Base-by-base conservation (phyloP, 2,888 invertebrate species). In the Creontiades dilutus region DNA sequence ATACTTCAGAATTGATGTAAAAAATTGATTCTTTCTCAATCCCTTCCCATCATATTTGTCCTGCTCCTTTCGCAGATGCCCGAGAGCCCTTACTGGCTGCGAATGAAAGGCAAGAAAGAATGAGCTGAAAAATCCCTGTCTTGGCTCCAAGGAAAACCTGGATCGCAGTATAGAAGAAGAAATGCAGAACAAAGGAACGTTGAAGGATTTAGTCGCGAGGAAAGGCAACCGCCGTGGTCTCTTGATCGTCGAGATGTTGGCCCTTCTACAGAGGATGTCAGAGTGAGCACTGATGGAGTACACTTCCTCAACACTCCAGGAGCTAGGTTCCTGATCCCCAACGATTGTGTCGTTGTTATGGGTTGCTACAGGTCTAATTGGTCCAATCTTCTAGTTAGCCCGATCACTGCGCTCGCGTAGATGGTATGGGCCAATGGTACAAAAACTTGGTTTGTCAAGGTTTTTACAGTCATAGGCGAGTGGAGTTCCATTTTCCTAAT, bases 71-170 rank as follows among this genome's bases (percentile, higher is more conserved):
- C 95, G 55, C 94, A 95, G 92, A 94, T 96, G 93, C 96, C 96
- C n/a, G 96, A 96, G 93, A 95, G 95, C 91, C 96, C 96, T 19
- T 94, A 95, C 92, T 95, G 94, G 93, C 94, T 94, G 92, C 93
- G 95, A 91, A 94, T 94, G 92, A 94, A 94, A 91, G 94, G 94
- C 92, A 94, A 94, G 91, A 94, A 94, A 90, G 93, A 94, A 90
- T 94, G 94, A 92, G 96, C 96, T 5, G 94, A 94, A 91, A 93
- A 94, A 90, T 94, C 95, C 19, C 93, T 96, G 90, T 93, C 94
- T 91, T 94, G 94, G 92, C 93, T 96, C 81, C 94, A 81, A 91
- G 28, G 91, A 91, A 57, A 86, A 75, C 4, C 88, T 91, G 91
- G 85, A 90, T n/a, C 80, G 76, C 23, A 88, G 68, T 16, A 91